phyloP scores from a whole-genome alignment of 2,113 vertebrate species.

The Thinocorus orbignyianus region DNA sequence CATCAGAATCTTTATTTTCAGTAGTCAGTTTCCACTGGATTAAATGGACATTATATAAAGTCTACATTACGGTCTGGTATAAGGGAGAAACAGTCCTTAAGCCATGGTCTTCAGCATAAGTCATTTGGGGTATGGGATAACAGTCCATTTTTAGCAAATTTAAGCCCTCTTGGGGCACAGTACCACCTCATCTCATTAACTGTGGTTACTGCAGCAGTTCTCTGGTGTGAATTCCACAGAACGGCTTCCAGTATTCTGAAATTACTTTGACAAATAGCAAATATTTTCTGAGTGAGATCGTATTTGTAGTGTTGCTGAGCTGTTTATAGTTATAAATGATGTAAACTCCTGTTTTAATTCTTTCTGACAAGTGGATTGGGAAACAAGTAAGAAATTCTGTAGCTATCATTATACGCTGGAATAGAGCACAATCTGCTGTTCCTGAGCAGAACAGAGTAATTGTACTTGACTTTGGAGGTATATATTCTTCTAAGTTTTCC shows the following conservation, averaged over 20 bases:
- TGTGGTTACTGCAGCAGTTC: background rate
- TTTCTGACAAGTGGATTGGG: background rate
- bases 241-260: background rate
- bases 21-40: background rate
- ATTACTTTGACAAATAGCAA: background rate
- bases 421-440: background rate
- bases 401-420: accelerated
- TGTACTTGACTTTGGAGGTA: background rate
- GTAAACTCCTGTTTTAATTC: background rate
- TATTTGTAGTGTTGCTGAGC: background rate
- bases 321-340: background rate
- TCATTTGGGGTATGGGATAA: background rate
- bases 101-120: background rate
- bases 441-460: background rate
- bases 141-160: background rate
- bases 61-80: background rate
- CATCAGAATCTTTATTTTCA: background rate
- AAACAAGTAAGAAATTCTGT: background rate
- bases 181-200: background rate
- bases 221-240: background rate
- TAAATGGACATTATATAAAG: background rate
- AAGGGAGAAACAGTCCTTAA: background rate
- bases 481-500: background rate
- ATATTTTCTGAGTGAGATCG: background rate
- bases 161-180: background rate